Evolutionary conservation across 2,113 vertebrate genomes (phyloP).

Genomic region (Petrocephalus microphthalmus): DNA sequence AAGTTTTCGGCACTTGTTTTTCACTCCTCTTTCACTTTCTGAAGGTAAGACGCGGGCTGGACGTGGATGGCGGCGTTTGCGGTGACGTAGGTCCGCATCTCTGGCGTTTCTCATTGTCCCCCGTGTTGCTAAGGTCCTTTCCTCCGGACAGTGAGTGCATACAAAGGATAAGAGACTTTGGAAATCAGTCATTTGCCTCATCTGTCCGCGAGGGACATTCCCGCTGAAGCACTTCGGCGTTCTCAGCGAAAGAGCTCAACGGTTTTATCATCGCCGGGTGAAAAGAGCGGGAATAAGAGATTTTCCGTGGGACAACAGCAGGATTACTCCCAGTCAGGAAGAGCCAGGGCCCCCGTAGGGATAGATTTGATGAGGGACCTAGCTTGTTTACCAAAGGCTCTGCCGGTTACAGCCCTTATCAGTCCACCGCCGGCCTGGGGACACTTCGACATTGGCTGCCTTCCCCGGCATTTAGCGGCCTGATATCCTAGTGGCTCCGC

Average conservation of each 20-base stretch:
- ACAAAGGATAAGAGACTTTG: constrained; percentile 16
- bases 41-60: background rate
- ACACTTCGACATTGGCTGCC: background rate
- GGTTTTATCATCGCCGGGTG: constrained; percentile 17
- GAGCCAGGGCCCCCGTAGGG: constrained; percentile 25
- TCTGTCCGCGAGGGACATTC: background rate
- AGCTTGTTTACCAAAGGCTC: constrained; percentile 39
- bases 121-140: background rate
- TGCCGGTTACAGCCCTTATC: constrained; percentile 42
- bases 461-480: background rate
- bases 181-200: constrained; percentile 4
- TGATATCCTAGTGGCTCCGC: background rate
- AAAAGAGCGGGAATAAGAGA: constrained; percentile 8
- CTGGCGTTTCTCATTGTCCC: background rate
- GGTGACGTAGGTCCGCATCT: background rate
- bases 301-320: constrained; percentile 28
- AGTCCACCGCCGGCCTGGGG: constrained; percentile 22
- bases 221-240: constrained; percentile 19
- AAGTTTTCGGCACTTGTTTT: background rate
- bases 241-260: constrained; percentile 18
- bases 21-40: background rate
- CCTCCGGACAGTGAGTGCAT: background rate
- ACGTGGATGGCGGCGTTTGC: background rate
- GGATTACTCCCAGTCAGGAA: constrained; percentile 21
- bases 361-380: constrained; percentile 17